Evolutionary conservation across 2,888 invertebrate species (phyloP), one percentile per base, ranked within the genome.

Genomic region (Rhagium mordax): DNA sequence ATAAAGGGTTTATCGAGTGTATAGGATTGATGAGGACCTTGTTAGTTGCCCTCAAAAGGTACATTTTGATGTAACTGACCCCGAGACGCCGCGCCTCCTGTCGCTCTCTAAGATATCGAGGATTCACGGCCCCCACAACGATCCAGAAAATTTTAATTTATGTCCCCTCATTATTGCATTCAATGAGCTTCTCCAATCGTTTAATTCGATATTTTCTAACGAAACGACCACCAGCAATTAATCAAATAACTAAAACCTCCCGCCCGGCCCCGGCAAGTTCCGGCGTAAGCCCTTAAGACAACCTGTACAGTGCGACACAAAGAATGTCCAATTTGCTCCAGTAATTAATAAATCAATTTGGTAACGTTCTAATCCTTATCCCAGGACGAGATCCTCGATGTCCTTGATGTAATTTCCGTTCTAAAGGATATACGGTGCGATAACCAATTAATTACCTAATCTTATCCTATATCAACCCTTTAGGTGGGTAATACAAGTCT

Each of bases 361-460:
- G 77, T 77, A 74, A 78, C 76, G 77, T 74, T 74, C 79, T 79
- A 79, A 78, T 77, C 76, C 80, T 78, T 77, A 79, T 80, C 81
- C 81, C 74, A 74, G 73, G 74, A 77, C 78, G 77, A 74, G 78
- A 74, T 75, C 78, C 79, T 77, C 78, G 79, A 80, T 79, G 80
- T 78, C 78, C 80, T 79, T 78, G 79, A 78, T 80, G 80, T 79
- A 78, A 79, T 81, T 80, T 81, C 81, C 81, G 80, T 79, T 80
- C 79, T 74, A 78, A 75, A 77, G 75, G 76, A 75, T 77, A 78
- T 77, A 77, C 76, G 75, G 75, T 71, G 81, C 81, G 85, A 86
- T 86, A 85, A 86, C 86, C 87, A 86, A 87, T 87, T 87, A 86
- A 87, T 87, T 85, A 85, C 83, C 81, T 86, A 87, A 87, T 86